Evolutionary conservation across 2,113 vertebrate genomes (phyloP).

Genomic region (Erythrocercus mccallii): DNA sequence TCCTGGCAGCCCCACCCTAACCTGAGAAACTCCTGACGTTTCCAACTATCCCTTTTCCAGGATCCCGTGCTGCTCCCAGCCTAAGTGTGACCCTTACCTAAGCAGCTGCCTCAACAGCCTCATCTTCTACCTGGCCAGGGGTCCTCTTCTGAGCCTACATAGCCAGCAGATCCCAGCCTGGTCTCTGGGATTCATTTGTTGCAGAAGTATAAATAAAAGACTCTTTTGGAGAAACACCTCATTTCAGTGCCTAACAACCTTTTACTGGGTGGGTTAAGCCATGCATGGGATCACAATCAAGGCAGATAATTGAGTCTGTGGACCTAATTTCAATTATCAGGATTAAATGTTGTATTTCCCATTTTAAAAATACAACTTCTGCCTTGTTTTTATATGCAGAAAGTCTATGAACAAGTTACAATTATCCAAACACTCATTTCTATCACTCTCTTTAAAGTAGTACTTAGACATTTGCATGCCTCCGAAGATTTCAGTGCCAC

Average conservation of each 20-base stretch:
- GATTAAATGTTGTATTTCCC: neutral
- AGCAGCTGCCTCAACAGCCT: neutral
- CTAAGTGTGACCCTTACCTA: neutral
- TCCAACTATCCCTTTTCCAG: neutral
- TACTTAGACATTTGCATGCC: neutral
- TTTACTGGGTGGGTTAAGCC: neutral
- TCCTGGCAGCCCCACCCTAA: neutral
- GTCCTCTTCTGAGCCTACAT: neutral
- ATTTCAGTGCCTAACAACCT: neutral
- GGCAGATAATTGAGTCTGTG: neutral
- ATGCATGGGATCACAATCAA: neutral
- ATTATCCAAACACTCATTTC: neutral
- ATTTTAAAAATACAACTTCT: neutral
- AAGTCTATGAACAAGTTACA: neutral
- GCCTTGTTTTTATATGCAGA: neutral
- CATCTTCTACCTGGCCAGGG: neutral
- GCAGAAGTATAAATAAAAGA: neutral
- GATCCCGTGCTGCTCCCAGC: rapidly evolving
- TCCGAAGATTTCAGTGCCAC: neutral
- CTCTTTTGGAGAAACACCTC: neutral
- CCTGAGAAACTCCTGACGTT: neutral
- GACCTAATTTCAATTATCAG: constrained; percentile 17
- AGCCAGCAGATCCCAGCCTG: neutral
- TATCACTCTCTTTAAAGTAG: neutral
- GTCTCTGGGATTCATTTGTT: neutral